phyloP scores from a whole-genome alignment of 1,140 invertebrate species.

The Eumaeus atala region DNA sequence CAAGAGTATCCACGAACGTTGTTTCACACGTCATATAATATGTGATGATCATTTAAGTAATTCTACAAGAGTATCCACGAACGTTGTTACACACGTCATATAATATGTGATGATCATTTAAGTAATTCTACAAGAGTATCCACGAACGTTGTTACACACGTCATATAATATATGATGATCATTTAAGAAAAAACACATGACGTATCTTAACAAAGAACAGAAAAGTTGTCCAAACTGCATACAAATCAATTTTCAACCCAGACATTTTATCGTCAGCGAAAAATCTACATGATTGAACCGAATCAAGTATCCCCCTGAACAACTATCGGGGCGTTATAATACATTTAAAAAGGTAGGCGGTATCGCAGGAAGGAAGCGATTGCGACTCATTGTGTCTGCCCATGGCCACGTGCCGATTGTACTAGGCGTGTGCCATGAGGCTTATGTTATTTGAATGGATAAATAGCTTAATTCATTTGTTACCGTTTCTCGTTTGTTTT shows the following conservation, averaged over 20 bases:
- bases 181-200: too few relatives aligned
- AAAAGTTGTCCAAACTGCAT: neutral
- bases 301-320: slow-evolving; percentile 22
- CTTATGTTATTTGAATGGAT: slow-evolving; percentile 16
- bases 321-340: slow-evolving; percentile 37
- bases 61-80: too few relatives aligned
- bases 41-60: too few relatives aligned
- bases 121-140: too few relatives aligned
- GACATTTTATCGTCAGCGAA: slow-evolving; percentile 17
- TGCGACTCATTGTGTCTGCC: slow-evolving; percentile 18
- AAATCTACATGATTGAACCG: slow-evolving; percentile 20
- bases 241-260: neutral
- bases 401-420: slow-evolving; percentile 28
- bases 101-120: too few relatives aligned
- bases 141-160: too few relatives aligned
- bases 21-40: too few relatives aligned
- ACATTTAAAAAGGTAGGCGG: slow-evolving; percentile 41
- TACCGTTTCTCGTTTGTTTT: too few relatives aligned
- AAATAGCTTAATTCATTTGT: slow-evolving; percentile 11
- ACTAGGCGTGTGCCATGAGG: slow-evolving; percentile 17
- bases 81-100: too few relatives aligned
- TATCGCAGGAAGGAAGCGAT: slow-evolving; percentile 41
- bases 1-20: too few relatives aligned
- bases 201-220: too few relatives aligned
- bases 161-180: too few relatives aligned